These are phyloP conservation scores for Toxotes jaculatrix DNA, from an alignment of 2,113 vertebrate genomes.

Conservation along the genomic window DNA sequence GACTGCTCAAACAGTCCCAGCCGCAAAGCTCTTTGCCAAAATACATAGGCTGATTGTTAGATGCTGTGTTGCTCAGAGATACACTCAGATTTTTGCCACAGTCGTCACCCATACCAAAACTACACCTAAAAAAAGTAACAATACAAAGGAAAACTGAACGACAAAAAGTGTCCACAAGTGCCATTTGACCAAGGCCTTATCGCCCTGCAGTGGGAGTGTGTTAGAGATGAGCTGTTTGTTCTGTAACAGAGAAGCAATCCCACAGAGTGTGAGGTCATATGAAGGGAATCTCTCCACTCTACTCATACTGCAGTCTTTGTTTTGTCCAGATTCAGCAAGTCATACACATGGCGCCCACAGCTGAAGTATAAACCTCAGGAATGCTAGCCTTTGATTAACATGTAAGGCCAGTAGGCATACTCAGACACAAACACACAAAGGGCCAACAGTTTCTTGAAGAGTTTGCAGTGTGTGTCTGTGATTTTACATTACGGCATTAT, in stretches of 20 bases:
- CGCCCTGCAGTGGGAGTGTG: neutral
- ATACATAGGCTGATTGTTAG: neutral
- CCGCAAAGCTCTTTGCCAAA: neutral
- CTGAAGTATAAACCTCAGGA: conserved; percentile 43
- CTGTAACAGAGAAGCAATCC: conserved; percentile 35
- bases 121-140: neutral
- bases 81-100: neutral
- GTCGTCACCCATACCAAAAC: neutral
- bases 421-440: conserved; percentile 28
- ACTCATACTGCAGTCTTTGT: conserved; percentile 71
- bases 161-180: neutral
- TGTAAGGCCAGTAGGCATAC: conserved; percentile 23
- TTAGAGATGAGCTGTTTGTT: conserved; percentile 54
- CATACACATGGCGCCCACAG: conserved; percentile 31
- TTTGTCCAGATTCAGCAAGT: conserved; percentile 57
- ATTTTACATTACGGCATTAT: neutral
- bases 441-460: conserved; percentile 1
- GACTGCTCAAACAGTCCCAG: conserved; percentile 2
- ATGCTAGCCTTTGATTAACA: conserved; percentile 49
- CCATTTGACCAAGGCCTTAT: neutral
- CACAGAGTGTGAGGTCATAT: conserved; percentile 63
- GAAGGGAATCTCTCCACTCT: conserved; percentile 45
- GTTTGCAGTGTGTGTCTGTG: conserved; percentile 10
- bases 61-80: neutral
- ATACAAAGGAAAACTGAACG: neutral